Conservation (phyloP, 1,140 invertebrate genomes). For the Schmidtea mediterranea region DNA sequence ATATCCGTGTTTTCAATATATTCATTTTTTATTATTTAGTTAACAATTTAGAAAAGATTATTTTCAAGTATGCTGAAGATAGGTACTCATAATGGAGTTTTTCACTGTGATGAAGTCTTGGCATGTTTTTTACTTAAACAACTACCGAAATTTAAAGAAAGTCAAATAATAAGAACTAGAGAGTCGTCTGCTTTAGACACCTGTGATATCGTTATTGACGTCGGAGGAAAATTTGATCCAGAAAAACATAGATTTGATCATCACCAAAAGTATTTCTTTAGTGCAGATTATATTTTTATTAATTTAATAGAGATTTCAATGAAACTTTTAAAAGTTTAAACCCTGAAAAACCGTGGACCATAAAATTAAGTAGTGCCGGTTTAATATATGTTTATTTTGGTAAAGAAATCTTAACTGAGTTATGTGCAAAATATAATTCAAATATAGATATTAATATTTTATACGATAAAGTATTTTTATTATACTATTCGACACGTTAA, state of each 20-base stretch:
- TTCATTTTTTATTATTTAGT: too few relatives aligned
- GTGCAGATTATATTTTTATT: slow-evolving; percentile 15
- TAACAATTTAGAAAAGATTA: background rate
- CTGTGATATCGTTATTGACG: slow-evolving; percentile 84
- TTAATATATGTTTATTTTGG: slow-evolving; percentile 74
- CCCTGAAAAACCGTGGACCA: slow-evolving; percentile 31
- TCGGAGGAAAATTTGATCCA: slow-evolving; percentile 61
- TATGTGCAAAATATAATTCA: background rate
- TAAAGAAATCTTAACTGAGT: slow-evolving; percentile 33
- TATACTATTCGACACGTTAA: slow-evolving; percentile 8
- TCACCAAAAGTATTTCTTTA: slow-evolving; percentile 42
- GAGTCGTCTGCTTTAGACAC: slow-evolving; percentile 38
- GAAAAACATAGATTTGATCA: slow-evolving; percentile 57
- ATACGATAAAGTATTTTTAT: background rate
- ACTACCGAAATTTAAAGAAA: slow-evolving; percentile 49
- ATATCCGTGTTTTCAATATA: too few relatives aligned
- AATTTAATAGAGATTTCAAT: slow-evolving; percentile 41
- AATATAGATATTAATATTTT: background rate
- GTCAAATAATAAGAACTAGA: slow-evolving; percentile 47
- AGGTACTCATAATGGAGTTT: slow-evolving; percentile 38
- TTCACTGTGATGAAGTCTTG: slow-evolving; percentile 83
- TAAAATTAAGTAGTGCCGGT: slow-evolving; percentile 70
- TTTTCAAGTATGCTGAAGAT: slow-evolving; percentile 20
- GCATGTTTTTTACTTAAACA: slow-evolving; percentile 64
- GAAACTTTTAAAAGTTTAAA: slow-evolving; percentile 36